A percentile compares a stretch with the other conserved stretches of the same genome.
phyloP scores from a whole-genome alignment of 2,888 invertebrate genomes.

The Chalcosyrphus nemorum region DNA sequence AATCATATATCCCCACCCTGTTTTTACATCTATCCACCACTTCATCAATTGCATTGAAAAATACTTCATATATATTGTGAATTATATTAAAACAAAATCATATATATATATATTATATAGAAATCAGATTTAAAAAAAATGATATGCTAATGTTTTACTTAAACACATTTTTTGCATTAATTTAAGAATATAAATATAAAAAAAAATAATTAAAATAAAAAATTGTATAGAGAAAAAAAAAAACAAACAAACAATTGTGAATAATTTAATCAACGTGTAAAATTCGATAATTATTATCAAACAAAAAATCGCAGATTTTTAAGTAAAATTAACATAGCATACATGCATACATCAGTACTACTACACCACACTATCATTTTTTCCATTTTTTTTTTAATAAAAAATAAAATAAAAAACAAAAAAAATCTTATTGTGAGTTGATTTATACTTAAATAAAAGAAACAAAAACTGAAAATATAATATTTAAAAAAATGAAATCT shows the following conservation, averaged over 20 bases:
- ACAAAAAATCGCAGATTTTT: constrained; percentile 57
- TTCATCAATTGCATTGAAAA: constrained; percentile 42
- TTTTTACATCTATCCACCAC: constrained; percentile 31
- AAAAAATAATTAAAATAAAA: constrained; percentile 40
- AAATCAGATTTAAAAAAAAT: constrained; percentile 53
- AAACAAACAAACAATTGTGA: constrained; percentile 63
- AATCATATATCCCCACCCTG: constrained; percentile 3
- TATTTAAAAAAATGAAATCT: constrained; percentile 44
- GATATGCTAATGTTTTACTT: constrained; percentile 71
- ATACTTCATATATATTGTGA: constrained; percentile 62
- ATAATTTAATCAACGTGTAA: constrained; percentile 69
- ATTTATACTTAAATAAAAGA: constrained; percentile 60
- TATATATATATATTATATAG: constrained; percentile 60
- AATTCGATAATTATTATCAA: constrained; percentile 69
- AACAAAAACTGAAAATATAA: constrained; percentile 38
- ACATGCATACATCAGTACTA: constrained; percentile 58
- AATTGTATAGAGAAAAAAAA: constrained; percentile 60
- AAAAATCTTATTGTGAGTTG: constrained; percentile 62
- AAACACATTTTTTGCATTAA: constrained; percentile 69
- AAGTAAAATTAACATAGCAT: constrained; percentile 69
- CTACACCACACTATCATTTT: constrained; percentile 68
- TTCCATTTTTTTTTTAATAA: constrained; percentile 60
- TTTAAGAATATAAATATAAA: constrained; percentile 67
- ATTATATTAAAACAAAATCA: constrained; percentile 53
- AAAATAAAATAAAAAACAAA: constrained; percentile 31